Conservation (phyloP, 2,888 invertebrate genomes). For the Cinara cedri region DNA sequence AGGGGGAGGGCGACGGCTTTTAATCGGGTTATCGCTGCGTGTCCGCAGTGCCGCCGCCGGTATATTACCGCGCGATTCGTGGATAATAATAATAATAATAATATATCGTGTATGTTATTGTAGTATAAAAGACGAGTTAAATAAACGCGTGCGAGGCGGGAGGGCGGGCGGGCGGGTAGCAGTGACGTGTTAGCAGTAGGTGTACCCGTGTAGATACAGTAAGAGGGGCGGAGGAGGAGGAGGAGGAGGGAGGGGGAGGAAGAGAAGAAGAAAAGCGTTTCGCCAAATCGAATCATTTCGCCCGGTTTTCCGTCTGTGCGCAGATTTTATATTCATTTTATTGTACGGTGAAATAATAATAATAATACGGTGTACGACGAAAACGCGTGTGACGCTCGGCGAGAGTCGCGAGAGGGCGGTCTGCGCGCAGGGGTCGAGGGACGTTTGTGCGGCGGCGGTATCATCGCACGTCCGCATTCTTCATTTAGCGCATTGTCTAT, state of each 20-base stretch:
- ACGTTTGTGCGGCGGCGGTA: constrained; percentile 5
- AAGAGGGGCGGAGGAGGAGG: too few species aligned
- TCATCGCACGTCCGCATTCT: constrained; percentile 51
- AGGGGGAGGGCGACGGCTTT: too few species aligned
- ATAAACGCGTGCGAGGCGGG: too few species aligned
- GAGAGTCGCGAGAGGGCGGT: neutral
- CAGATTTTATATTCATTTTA: too few species aligned
- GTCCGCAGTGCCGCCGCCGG: neutral
- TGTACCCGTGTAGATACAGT: too few species aligned
- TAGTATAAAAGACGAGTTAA: constrained; percentile 1
- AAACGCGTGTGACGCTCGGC: too few species aligned
- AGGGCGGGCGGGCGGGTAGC: too few species aligned
- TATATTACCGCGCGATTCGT: constrained; percentile 4
- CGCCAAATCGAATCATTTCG: constrained; percentile 36
- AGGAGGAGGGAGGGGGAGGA: too few species aligned
- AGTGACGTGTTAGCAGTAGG: too few species aligned
- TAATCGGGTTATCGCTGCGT: neutral
- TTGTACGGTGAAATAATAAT: too few species aligned
- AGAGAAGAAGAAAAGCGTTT: constrained; percentile 10
- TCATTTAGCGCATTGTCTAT: constrained; percentile 53
- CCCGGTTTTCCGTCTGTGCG: neutral
- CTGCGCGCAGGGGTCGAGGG: too few species aligned
- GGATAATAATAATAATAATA: neutral
- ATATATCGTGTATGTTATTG: neutral
- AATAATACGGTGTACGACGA: neutral